phyloP scores from a whole-genome alignment of 2,113 vertebrate genomes.

The Psephotus haematonotus region DNA sequence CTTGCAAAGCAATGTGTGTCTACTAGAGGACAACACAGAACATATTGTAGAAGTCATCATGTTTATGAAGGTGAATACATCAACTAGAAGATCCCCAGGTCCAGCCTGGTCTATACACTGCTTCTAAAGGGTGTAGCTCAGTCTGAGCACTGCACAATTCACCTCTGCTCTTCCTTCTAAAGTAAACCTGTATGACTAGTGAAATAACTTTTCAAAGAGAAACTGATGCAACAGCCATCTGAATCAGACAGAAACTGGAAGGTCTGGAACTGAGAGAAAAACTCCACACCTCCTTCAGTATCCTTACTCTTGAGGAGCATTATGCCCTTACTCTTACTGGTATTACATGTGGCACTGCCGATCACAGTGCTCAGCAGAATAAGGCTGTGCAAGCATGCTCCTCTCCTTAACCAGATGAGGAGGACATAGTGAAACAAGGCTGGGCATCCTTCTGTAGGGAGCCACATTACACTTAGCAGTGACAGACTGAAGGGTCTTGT shows the following conservation, averaged over 20 bases:
- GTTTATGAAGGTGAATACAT: accelerated
- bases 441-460: background rate
- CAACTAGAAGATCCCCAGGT: background rate
- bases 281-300: background rate
- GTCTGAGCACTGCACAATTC: background rate
- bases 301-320: background rate
- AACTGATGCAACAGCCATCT: background rate
- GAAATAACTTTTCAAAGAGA: background rate
- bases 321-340: background rate
- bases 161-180: background rate
- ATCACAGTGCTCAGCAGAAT: accelerated
- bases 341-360: too few species aligned
- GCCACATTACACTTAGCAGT: background rate
- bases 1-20: background rate
- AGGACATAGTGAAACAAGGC: background rate
- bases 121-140: background rate
- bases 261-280: too few species aligned
- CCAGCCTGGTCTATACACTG: too few species aligned
- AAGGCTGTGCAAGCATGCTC: background rate
- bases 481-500: background rate
- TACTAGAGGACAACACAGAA: background rate
- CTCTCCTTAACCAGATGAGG: background rate
- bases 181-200: background rate
- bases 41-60: background rate
- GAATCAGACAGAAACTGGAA: background rate